phyloP scores from a whole-genome alignment of 2,888 invertebrate species.

The Metallyticus violacea region DNA sequence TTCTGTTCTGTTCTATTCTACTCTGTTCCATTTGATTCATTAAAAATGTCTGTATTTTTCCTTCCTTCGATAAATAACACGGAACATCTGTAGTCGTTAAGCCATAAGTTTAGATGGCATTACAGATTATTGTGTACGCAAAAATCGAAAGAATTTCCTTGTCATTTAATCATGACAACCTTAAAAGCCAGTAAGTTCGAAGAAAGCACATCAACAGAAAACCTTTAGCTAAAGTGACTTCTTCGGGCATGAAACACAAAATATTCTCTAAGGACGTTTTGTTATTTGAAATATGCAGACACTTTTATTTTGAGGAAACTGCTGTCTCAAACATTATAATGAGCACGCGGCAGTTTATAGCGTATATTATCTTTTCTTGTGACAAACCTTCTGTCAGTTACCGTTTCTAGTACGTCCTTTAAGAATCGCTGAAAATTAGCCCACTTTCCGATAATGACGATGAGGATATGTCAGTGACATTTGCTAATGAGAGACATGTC shows the following conservation, averaged over 20 bases:
- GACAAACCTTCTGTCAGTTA: not conserved
- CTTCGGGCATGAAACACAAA: not conserved
- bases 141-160: no score
- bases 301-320: not conserved
- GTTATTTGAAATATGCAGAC: not conserved
- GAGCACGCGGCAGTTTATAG: not conserved
- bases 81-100: no score
- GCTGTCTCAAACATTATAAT: not conserved
- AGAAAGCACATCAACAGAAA: no score
- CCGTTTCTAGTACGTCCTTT: not conserved
- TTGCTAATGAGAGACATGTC: not conserved
- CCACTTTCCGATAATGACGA: not conserved
- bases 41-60: no score
- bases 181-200: no score
- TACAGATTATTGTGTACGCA: no score
- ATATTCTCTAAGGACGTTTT: not conserved
- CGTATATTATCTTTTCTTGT: not conserved
- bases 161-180: no score
- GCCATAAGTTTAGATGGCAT: no score
- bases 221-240: no score
- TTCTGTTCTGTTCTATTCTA: no score
- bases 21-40: no score
- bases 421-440: not conserved
- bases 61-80: no score
- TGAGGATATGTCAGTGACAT: not conserved